Evolutionary conservation across 2,113 vertebrate species (phyloP).

Genomic region (Ciconia stormi): DNA sequence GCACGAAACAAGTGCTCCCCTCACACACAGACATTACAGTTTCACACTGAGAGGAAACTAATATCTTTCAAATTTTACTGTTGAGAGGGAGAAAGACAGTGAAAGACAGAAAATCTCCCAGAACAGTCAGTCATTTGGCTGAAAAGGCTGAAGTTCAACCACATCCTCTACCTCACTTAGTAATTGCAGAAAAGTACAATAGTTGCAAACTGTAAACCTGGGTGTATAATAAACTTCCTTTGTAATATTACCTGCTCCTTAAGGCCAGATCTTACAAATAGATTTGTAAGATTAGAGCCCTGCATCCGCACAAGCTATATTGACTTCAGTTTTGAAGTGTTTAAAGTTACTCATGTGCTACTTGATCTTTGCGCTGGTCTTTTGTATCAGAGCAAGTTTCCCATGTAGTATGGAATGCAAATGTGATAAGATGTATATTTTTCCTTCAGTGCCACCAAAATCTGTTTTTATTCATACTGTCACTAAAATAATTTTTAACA

Average conservation of each 20-base stretch:
- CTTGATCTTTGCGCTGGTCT: neutral
- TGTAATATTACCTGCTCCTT: neutral
- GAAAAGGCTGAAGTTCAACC: neutral
- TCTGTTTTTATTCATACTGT: neutral
- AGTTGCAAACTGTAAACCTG: neutral
- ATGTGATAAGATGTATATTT: neutral
- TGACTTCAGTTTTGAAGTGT: neutral
- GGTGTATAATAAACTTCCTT: neutral
- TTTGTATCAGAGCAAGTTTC: neutral
- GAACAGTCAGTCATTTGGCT: neutral
- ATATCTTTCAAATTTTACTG: neutral
- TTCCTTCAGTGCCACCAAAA: neutral
- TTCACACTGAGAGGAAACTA: neutral
- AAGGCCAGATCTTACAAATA: neutral
- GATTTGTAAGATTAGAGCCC: neutral
- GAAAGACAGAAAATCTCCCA: neutral
- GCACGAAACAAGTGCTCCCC: neutral
- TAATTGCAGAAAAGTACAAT: neutral
- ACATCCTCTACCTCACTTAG: neutral
- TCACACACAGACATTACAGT: neutral
- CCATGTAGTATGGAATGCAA: neutral
- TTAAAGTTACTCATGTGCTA: neutral
- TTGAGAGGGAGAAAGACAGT: neutral
- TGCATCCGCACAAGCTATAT: neutral
- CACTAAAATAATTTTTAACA: neutral